Percentiles rank a stretch among this genome's conserved stretches.
Evolutionary conservation across 2,797 vertebrate genomes (phyloP).

Genomic region (Petrocephalus sullivani): DNA sequence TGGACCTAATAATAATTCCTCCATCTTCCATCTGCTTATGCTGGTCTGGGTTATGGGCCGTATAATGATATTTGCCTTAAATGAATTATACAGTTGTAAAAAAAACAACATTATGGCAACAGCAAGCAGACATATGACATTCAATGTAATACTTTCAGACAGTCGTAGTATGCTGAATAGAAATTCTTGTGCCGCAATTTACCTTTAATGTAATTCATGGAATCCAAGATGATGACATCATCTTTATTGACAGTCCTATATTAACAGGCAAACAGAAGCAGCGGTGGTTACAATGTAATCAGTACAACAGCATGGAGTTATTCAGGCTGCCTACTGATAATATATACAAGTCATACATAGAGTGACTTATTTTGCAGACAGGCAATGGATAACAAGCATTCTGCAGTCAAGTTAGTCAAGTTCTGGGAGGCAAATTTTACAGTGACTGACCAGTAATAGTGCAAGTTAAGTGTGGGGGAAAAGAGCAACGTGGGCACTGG

Average conservation of each 20-base stretch:
- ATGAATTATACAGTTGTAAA: background rate
- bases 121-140: background rate
- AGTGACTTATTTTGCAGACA: background rate
- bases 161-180: background rate
- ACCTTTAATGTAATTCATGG: constrained; percentile 82
- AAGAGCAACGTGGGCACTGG: background rate
- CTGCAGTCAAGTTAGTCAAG: background rate
- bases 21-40: background rate
- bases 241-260: constrained; percentile 72
- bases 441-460: background rate
- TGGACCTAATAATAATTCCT: background rate
- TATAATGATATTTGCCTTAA: background rate
- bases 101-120: background rate
- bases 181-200: constrained; percentile 19
- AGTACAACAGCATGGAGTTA: background rate
- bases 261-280: constrained; percentile 15
- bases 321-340: background rate
- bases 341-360: background rate
- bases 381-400: background rate
- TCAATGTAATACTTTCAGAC: background rate
- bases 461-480: background rate
- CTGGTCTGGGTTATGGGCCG: background rate
- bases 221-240: constrained; percentile 73
- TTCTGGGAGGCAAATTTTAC: background rate
- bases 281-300: background rate